Percentiles rank a stretch among this genome's conserved stretches.
Evolutionary conservation across 2,888 invertebrate species (phyloP).

Genomic region (Cosmopolites sordidus): DNA sequence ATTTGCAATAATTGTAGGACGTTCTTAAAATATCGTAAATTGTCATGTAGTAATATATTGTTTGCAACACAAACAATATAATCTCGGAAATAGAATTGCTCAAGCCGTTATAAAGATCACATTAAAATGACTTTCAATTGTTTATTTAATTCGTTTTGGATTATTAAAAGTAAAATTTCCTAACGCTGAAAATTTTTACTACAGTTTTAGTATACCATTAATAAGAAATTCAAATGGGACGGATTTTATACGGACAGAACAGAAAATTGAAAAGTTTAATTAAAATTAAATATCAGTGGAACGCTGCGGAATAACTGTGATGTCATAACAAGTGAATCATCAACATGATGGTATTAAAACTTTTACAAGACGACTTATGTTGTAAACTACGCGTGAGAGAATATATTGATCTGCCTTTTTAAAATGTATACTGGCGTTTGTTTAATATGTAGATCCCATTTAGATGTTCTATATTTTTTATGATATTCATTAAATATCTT

Average conservation of each 20-base stretch:
- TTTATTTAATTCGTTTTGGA: slow-evolving; percentile 9
- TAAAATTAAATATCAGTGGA: slow-evolving; percentile 17
- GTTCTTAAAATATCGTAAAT: too few species aligned
- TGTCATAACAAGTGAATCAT: background rate
- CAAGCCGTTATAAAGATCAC: slow-evolving; percentile 17
- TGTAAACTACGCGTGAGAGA: too few species aligned
- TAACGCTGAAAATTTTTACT: background rate
- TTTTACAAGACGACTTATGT: too few species aligned
- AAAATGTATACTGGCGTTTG: too few species aligned
- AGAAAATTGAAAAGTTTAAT: slow-evolving; percentile 8
- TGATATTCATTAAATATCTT: too few species aligned
- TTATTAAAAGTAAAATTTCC: background rate
- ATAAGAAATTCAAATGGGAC: background rate
- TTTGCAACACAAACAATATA: too few species aligned
- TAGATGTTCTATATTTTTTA: too few species aligned
- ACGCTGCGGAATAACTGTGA: slow-evolving; percentile 1
- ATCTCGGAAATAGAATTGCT: slow-evolving; percentile 10
- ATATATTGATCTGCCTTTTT: too few species aligned
- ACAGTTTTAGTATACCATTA: background rate
- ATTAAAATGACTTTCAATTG: slow-evolving; percentile 15
- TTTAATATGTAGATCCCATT: too few species aligned
- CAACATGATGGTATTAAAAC: too few species aligned
- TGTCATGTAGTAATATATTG: too few species aligned
- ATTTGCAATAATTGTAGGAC: background rate
- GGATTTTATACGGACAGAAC: slow-evolving; percentile 11